These are phyloP conservation scores for Elymnias hypermnestra DNA, from an alignment of 1,140 invertebrate species.

Conservation along the genomic window DNA sequence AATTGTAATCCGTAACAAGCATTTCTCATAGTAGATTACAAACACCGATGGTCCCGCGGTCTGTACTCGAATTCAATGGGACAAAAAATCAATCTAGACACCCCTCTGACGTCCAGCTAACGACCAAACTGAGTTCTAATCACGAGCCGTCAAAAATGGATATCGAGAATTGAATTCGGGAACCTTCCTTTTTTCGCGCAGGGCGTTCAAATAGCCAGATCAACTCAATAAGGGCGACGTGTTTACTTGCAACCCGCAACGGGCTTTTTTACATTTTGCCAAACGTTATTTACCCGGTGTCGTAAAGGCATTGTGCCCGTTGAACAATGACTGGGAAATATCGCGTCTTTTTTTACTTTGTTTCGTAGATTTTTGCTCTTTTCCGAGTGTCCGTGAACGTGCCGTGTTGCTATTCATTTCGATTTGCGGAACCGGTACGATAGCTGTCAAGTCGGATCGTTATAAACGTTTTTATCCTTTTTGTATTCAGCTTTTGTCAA, in stretches of 20 bases:
- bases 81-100: conserved; percentile 39
- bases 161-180: conserved; percentile 68
- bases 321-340: conserved; percentile 59
- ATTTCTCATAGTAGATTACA: too few relatives aligned
- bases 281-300: conserved; percentile 69
- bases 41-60: conserved; percentile 6
- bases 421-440: conserved; percentile 46
- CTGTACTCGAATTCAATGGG: conserved; percentile 24
- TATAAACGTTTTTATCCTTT: conserved; percentile 23
- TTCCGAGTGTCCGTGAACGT: conserved; percentile 32
- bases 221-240: conserved; percentile 69
- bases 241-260: conserved; percentile 70
- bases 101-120: conserved; percentile 45
- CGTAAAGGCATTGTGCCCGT: conserved; percentile 67
- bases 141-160: conserved; percentile 72
- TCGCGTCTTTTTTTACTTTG: conserved; percentile 44
- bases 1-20: too few relatives aligned
- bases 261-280: conserved; percentile 64
- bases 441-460: conserved; percentile 31
- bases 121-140: conserved; percentile 71
- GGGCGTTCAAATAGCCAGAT: conserved; percentile 68
- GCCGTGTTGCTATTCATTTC: conserved; percentile 42
- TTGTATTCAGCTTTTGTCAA: conserved; percentile 3
- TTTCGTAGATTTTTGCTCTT: conserved; percentile 49
- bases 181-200: conserved; percentile 53